Base-by-base conservation (phyloP, 2,888 invertebrate genomes). In the Antheraea assamensis region DNA sequence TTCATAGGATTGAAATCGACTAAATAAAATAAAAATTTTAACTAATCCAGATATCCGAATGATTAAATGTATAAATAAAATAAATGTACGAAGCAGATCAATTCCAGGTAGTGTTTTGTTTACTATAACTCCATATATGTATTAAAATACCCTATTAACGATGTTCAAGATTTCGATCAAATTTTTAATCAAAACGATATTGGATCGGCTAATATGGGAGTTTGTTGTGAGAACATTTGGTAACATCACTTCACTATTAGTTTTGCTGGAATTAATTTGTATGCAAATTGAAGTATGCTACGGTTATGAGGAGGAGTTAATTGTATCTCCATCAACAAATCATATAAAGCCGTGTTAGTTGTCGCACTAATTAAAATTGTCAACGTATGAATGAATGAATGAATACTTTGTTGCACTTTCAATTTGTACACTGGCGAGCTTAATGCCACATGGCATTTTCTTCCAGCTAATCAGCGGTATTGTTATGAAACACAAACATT, bases 191-290 rank as follows among this genome's bases (percentile, higher is more conserved):
- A 7, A 52, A 52, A 52, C 2, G 58, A 7, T 24, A n/a, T 24
- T 13, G 3, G 27, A 27, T 30, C 61, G 61, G 30, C 61, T 64
- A 7, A 30, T 30, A 17, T 17, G 31, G 10, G 58, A 73, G 74
- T 66, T 74, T 24, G n/a, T 24, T 55, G 72, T 42, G 74, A 72
- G 70, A 70, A 70, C 61, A 21, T 42, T 30, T 70, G 47, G 70
- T 73, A 70, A n/a, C 70, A 19, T 73, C 55, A n/a, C 70, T 64
- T 42, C 7, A 83, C 88, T 91, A 90, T 91, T 91, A 91, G 92
- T 91, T 89, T 88, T 85, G 90, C 85, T 83, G 81, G 85, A 87
- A 90, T 92, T 90, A 87, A 92, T 92, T 89, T 92, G 88, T 89
- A 92, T 92, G 90, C 87, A 92, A 91, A 93, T 92, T 84, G 83